Conservation (phyloP, 2,113 vertebrate genomes). For the Oncorhynchus clarkii region DNA sequence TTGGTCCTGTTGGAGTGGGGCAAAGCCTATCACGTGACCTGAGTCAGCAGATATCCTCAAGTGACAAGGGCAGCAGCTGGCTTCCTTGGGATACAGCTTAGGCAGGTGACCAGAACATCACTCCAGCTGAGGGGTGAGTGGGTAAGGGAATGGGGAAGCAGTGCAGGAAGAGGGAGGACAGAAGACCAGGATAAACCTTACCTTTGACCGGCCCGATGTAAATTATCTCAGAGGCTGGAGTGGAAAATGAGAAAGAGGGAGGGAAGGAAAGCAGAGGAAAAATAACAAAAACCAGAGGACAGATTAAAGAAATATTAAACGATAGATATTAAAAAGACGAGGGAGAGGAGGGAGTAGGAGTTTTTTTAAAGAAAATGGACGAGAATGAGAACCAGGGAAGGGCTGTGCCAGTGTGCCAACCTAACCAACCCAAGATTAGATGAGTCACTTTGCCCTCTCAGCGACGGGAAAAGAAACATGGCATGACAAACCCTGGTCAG, state of each 20-base stretch:
- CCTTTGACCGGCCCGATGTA: conserved; percentile 99
- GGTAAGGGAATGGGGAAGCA: conserved; percentile 23
- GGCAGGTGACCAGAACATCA: conserved; percentile 51
- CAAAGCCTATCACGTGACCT: conserved; percentile 53
- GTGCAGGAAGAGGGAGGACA: conserved; percentile 56
- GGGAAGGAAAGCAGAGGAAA: conserved; percentile 43
- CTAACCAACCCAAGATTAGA: conserved; percentile 31
- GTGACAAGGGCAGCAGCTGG: conserved; percentile 49
- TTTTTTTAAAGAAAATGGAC: conserved; percentile 18
- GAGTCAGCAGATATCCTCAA: conserved; percentile 56
- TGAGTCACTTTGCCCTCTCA: conserved; percentile 62
- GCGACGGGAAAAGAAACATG: conserved; percentile 29
- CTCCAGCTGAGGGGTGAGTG: conserved; percentile 35
- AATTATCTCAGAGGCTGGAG: conserved; percentile 96
- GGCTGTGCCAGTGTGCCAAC: conserved; percentile 46
- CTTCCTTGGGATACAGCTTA: conserved; percentile 33
- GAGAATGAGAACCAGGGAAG: conserved; percentile 40
- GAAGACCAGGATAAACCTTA: conserved; percentile 77
- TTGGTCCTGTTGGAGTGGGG: conserved; percentile 31
- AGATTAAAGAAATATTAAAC: conserved; percentile 60
- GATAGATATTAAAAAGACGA: conserved; percentile 60
- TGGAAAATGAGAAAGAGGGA: conserved; percentile 72
- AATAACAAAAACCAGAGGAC: conserved; percentile 24
- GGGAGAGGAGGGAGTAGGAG: conserved; percentile 2
- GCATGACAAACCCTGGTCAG: conserved; percentile 19